Evolutionary conservation across 2,888 invertebrate genomes (phyloP).

Genomic region (Troides oblongomaculatus): DNA sequence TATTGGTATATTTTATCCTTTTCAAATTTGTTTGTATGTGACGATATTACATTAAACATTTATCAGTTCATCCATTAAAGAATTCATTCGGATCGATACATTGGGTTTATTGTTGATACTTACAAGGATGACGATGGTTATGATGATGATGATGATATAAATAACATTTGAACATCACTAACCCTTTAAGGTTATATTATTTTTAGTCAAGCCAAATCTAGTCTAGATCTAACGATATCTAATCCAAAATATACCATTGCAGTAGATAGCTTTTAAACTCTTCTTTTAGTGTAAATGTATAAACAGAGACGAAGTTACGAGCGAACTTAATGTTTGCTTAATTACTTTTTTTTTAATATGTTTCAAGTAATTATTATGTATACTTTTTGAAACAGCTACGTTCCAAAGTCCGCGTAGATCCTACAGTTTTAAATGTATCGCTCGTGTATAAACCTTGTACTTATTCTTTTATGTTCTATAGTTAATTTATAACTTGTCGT

Average conservation of each 20-base stretch:
- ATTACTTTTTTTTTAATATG: conserved; percentile 5
- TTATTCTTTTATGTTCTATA: conserved; percentile 13
- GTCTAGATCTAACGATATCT: conserved; percentile 14
- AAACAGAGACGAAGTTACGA: background rate
- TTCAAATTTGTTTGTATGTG: too few species aligned
- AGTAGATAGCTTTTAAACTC: background rate
- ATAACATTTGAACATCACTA: background rate
- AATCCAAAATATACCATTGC: conserved; percentile 13
- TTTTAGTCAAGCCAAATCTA: conserved; percentile 24
- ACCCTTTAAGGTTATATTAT: background rate
- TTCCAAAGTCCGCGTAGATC: conserved; percentile 28
- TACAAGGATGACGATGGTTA: too few species aligned
- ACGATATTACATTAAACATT: too few species aligned
- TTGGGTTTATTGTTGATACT: too few species aligned
- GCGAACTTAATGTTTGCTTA: background rate
- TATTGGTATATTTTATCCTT: too few species aligned
- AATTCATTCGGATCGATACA: too few species aligned
- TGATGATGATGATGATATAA: too few species aligned
- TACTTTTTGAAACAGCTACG: conserved; percentile 26
- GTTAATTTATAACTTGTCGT: conserved; percentile 12
- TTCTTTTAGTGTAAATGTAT: too few species aligned
- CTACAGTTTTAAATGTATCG: conserved; percentile 7
- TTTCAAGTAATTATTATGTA: conserved; percentile 12
- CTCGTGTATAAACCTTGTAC: conserved; percentile 5
- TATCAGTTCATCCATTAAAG: too few species aligned